These are phyloP conservation scores for Andrena fulva DNA, from an alignment of 2,888 invertebrate species.

Conservation along the genomic window DNA sequence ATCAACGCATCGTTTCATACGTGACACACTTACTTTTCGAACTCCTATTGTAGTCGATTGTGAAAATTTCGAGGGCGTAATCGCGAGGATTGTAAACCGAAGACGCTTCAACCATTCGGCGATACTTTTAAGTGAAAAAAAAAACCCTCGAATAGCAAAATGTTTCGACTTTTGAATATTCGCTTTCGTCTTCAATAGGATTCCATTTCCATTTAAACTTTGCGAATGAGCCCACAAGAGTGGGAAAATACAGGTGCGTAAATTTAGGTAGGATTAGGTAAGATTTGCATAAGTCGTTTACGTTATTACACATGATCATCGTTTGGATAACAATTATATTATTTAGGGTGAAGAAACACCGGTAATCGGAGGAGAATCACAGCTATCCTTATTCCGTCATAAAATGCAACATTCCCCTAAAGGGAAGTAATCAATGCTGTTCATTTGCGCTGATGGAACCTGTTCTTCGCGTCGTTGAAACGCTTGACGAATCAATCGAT, in stretches of 20 bases:
- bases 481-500: conserved; percentile 37
- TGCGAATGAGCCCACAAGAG: too few relatives aligned
- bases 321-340: too few relatives aligned
- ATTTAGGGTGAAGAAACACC: not conserved
- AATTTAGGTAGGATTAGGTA: too few relatives aligned
- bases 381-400: not conserved
- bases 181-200: too few relatives aligned
- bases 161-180: too few relatives aligned
- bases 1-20: conserved; percentile 71
- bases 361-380: not conserved
- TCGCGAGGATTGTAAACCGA: not conserved
- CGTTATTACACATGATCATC: not conserved
- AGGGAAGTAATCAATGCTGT: not conserved
- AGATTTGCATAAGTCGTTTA: too few relatives aligned
- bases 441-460: conserved; percentile 12
- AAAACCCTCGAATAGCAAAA: too few relatives aligned
- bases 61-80: conserved; percentile 45
- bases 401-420: not conserved
- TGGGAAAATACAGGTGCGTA: too few relatives aligned
- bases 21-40: conserved; percentile 43
- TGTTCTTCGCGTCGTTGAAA: conserved; percentile 7
- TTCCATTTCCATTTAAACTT: too few relatives aligned
- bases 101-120: not conserved
- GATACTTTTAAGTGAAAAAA: too few relatives aligned
- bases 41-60: conserved; percentile 30